These are phyloP conservation scores for Hyaena hyaena DNA, from an alignment of 2,113 vertebrate species.

Conservation along the genomic window DNA sequence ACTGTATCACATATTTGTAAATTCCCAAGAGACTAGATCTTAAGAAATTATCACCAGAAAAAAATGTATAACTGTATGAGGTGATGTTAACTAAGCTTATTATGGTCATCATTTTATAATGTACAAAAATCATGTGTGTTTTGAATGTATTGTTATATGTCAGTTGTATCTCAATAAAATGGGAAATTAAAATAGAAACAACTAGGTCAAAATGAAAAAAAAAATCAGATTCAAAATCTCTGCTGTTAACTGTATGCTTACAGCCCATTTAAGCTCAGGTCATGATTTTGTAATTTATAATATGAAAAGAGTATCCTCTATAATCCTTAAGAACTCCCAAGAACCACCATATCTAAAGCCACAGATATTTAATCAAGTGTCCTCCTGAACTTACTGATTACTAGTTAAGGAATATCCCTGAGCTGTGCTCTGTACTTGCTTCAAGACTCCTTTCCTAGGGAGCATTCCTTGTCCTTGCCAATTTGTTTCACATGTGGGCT, in stretches of 20 bases:
- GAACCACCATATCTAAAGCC: neutral
- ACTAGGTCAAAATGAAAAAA: neutral
- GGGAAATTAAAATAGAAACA: neutral
- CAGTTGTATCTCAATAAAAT: neutral
- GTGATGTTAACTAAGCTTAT: neutral
- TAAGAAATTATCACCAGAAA: neutral
- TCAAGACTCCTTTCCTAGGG: neutral
- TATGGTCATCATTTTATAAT: neutral
- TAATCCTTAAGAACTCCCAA: neutral
- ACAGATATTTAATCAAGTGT: neutral
- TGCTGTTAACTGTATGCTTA: neutral
- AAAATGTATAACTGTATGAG: neutral
- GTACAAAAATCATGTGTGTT: neutral
- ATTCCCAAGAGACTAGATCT: neutral
- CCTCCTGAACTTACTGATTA: neutral
- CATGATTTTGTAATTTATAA: neutral
- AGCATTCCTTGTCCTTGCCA: neutral
- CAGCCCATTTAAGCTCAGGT: neutral
- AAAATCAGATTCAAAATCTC: neutral
- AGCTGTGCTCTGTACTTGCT: neutral
- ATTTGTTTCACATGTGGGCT: neutral
- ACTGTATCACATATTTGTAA: neutral
- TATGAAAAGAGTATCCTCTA: neutral
- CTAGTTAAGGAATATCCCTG: neutral
- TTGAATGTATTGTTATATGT: neutral